Base-by-base conservation (phyloP, 2,113 vertebrate genomes). In the Melierax canorus region DNA sequence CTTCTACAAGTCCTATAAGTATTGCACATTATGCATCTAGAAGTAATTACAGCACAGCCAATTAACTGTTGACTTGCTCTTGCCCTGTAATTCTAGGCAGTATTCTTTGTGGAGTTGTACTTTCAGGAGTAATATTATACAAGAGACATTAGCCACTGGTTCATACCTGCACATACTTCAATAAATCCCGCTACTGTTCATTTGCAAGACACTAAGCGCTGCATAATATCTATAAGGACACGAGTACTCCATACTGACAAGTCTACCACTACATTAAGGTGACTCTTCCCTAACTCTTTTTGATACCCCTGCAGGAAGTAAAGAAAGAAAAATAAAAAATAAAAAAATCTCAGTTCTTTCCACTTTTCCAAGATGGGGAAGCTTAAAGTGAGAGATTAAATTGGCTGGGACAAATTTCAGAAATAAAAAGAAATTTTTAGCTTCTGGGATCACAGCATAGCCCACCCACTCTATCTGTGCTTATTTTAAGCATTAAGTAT, bases 41-140 rank as follows among this genome's bases (percentile, higher is more conserved):
- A 96, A 96, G 87, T 95, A 97, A 95, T 95, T 96, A 97, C 92
- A 97, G 94, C 79, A 87, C 89, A 94, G 74, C 84, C 89, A 97
- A 96, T 97, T 97, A 96, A 96, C 94, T 95, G 87, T 95, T 97
- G 92, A 92, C 94, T 97, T 92, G 87, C 92, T 97, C 94, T 85
- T 96, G 94, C 89, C 94, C 91, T 95, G 89, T 92, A 92, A 93
- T 94, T 94, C 81, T 82, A 97, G 87, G 86, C 81, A 90, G 81
- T 85, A 95, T 94, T 94, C 91, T 97, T 96, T 55, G 74, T 86
- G 95, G 81, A 97, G 71, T 77, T 97, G 74, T 97, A 95, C 77
- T 97, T 95, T 71, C 86, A 94, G 73, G 80, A 95, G 76, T 74
- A 84, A 89, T 84, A 95, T 89, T 87, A 64, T 95, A 68, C 68